Percentiles rank a stretch among this genome's conserved stretches.
Evolutionary conservation across 2,888 invertebrate species (phyloP).

Genomic region (Tetheella fluctuosa): DNA sequence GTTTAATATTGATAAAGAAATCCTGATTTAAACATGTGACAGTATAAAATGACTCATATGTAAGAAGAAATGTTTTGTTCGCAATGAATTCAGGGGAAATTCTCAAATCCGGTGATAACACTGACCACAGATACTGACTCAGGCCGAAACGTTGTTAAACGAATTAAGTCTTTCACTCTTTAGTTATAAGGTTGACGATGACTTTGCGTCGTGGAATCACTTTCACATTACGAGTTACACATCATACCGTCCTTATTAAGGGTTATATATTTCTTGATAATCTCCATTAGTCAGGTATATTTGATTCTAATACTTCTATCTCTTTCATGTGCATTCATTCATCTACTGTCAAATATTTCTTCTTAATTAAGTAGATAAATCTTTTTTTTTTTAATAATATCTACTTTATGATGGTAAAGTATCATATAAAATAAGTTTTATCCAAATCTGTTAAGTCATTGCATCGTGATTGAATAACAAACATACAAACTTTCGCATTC

Average conservation of each 20-base stretch:
- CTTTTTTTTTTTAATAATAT: too few relatives aligned
- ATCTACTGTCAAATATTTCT: too few relatives aligned
- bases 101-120: conserved; percentile 4
- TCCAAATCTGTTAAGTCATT: too few relatives aligned
- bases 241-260: not conserved
- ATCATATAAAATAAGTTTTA: too few relatives aligned
- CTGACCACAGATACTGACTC: not conserved
- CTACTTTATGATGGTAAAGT: too few relatives aligned
- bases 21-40: not conserved
- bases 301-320: too few relatives aligned
- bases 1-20: not conserved
- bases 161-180: not conserved
- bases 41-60: not conserved
- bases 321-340: too few relatives aligned
- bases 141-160: not conserved
- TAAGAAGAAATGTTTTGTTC: conserved; percentile 1
- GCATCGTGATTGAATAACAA: too few relatives aligned
- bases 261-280: not conserved
- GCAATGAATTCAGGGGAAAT: conserved; percentile 3
- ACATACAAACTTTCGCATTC: too few relatives aligned
- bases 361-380: too few relatives aligned
- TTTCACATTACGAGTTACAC: not conserved
- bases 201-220: not conserved
- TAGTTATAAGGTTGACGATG: not conserved
- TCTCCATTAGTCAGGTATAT: not conserved